A percentile compares a stretch with the other conserved stretches of the same genome.
phyloP scores from a whole-genome alignment of 2,888 invertebrate species.

The Tridacna gigas region DNA sequence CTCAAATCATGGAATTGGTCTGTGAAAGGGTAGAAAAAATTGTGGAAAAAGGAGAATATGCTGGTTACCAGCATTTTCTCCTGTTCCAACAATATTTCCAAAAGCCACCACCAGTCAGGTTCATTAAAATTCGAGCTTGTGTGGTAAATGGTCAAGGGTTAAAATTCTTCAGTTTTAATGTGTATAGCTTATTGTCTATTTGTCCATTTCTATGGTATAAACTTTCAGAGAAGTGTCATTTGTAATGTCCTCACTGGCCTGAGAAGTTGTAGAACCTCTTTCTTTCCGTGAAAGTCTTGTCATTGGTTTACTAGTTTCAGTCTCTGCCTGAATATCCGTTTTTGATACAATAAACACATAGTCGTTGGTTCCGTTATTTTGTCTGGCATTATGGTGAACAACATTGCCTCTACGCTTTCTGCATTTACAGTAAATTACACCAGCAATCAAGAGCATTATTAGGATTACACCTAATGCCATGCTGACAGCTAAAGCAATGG shows the following conservation, averaged over 20 bases:
- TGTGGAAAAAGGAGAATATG: background rate
- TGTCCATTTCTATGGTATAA: constrained; percentile 65
- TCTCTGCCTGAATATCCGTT: constrained; percentile 29
- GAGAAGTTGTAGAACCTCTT: constrained; percentile 69
- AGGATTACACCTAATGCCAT: constrained; percentile 53
- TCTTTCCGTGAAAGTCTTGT: constrained; percentile 62
- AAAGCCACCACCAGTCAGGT: background rate
- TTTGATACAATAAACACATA: constrained; percentile 58
- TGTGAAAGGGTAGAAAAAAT: background rate
- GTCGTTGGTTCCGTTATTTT: constrained; percentile 35
- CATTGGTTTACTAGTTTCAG: constrained; percentile 1
- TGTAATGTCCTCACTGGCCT: constrained; percentile 72
- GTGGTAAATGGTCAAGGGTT: background rate
- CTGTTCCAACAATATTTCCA: background rate
- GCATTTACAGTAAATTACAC: constrained; percentile 40
- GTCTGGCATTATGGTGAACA: constrained; percentile 36
- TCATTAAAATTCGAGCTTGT: background rate
- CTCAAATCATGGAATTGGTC: no score
- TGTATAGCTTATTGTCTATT: constrained; percentile 1
- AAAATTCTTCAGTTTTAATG: background rate
- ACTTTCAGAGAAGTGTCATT: constrained; percentile 69
- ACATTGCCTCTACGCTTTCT: constrained; percentile 26
- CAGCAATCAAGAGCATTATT: constrained; percentile 45
- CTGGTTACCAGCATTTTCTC: background rate
- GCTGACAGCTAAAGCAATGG: constrained; percentile 44